Conservation (phyloP, 2,113 vertebrate genomes). For the Agelaius tricolor region DNA sequence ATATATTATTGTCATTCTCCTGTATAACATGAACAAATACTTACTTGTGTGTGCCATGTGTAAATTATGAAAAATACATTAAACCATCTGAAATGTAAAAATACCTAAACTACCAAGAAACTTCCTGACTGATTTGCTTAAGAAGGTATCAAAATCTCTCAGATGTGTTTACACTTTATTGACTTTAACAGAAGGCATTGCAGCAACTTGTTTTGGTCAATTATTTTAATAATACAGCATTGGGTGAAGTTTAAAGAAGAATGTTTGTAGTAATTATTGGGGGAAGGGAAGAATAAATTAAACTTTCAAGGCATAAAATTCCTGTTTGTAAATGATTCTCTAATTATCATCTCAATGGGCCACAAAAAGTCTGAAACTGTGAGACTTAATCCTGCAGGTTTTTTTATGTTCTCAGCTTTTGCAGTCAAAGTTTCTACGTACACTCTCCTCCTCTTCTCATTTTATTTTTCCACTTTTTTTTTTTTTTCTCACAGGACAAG, state of each 20-base stretch:
- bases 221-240: not conserved
- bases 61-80: not conserved
- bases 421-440: not conserved
- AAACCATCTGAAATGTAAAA: not conserved
- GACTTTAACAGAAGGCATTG: not conserved
- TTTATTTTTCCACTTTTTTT: not conserved
- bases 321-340: not conserved
- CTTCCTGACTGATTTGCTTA: not conserved
- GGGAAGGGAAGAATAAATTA: not conserved
- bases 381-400: not conserved
- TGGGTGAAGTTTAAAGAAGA: not conserved
- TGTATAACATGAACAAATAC: not conserved
- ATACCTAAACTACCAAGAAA: not conserved
- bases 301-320: not conserved
- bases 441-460: not conserved
- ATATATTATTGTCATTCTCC: not conserved
- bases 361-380: not conserved
- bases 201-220: not conserved
- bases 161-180: not conserved
- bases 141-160: not conserved
- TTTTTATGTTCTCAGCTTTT: not conserved
- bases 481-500: slow-evolving; percentile 76
- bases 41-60: not conserved
- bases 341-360: not conserved
- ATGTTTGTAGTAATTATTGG: not conserved